Evolutionary conservation across 2,888 invertebrate genomes (phyloP), one percentile per base, ranked within the genome.

Genomic region (Stegana nigrithorax): DNA sequence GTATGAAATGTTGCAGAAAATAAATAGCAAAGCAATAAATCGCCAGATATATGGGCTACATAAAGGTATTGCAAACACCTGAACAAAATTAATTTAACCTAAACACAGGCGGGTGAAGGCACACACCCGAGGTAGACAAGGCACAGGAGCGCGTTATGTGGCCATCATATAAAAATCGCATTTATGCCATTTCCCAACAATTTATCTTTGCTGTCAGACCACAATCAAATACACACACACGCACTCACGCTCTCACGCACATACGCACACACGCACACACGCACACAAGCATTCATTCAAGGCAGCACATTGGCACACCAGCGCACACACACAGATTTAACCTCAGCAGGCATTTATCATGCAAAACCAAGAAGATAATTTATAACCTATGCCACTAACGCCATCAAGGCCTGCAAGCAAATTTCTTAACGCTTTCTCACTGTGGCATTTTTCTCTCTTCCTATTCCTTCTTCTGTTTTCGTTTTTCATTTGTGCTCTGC

Each of bases 171-270:
- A 75, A 75, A 75, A 79, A 75, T 77, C 75, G 78, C 75, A 75
- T 75, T 75, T 75, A 75, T 79, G 75, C 80, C 72, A 73, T 75
- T 75, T 79, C 78, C 75, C 68, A 73, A 73, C 78, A 69, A 75
- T 75, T 75, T 75, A 79, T 75, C 75, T 75, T 68, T 69, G 80
- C 75, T 75, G 75, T 79, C 75, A 75, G 72, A 79, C 79, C 77
- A 72, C 68, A 64, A 62, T 51, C 62, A 39, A 44, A 55, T 42
- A 53, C 62, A 25, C 66, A 64, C 63, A 60, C 60, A 44, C 62
- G 59, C 56, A 60, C 51, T 27, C 39, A 63, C 29, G 53, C 36
- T 42, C 29, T 39, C 45, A 53, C 58, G 55, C 23, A 62, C 39
- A 50, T 53, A 47, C 17, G 2, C 42, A 56, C 26, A 60, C 53